Base-by-base conservation (phyloP, 92 coral and sea anemone genomes). In the Epizoanthus stellaris region DNA sequence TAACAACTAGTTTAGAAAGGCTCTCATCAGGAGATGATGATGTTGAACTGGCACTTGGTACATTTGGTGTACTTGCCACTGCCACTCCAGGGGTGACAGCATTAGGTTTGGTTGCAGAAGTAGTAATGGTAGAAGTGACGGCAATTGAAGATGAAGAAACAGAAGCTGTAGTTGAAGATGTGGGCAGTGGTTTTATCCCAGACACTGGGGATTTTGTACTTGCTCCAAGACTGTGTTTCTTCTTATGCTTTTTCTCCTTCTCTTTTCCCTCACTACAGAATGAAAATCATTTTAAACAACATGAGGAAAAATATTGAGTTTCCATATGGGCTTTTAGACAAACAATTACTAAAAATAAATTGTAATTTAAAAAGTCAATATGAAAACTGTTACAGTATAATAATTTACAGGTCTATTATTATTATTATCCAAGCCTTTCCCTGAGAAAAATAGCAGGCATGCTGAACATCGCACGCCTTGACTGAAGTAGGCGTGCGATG, bases 201-300 rank as follows among this genome's bases (percentile, higher is more conserved):
- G 87, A 53, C 8, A 25, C 36, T 9, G 47, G 21, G 34, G 77
- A 58, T 58, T 81, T 89, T 38, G 73, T 68, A 68, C n/a, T 75
- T 40, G 81, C 81, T 12, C 56, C 56, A 49, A 77, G 2, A 25
- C 80, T 83, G 30, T 70, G 91, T 77, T 88, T 94, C 87, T 92
- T 96, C 66, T 91, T 96, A 67, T 70, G 87, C 76, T 94, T 96
- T 85, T 92, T 92, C 84, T 96, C 94, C 76, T 85, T 90, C 16
- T 93, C 93, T 34, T 87, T 96, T 38, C 88, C 97, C 7, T 91
- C 95, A 87, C 98, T 96, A 66, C 36, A 75, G 87, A 49, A 71
- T 12, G 60, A 34, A 38, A 58, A 80, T 17, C 23, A 66, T n/a
- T 13, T 39, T 80, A 30, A 40, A 21, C 70, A 36, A 39, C 19